Percentiles rank a stretch among this genome's conserved stretches.
phyloP scores from a whole-genome alignment of 2,113 vertebrate species.

The Addax nasomaculatus region DNA sequence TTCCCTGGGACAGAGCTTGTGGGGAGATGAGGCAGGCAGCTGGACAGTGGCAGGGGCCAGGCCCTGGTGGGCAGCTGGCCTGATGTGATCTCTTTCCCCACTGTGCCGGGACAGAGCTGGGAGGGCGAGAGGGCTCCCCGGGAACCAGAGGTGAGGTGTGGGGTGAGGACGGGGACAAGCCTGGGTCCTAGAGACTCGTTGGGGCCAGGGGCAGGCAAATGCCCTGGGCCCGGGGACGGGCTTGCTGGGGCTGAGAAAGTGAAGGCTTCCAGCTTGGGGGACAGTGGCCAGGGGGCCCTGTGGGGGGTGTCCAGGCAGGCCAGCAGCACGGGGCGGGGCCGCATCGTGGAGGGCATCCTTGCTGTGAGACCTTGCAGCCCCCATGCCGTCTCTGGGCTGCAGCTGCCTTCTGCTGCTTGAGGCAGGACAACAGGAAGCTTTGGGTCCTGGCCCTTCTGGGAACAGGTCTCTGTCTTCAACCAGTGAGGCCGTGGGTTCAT shows the following conservation, averaged over 20 bases:
- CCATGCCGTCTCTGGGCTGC: background rate
- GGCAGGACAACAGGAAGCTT: background rate
- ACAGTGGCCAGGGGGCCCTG: background rate
- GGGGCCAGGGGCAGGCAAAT: background rate
- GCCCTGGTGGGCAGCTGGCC: background rate
- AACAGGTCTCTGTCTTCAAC: background rate
- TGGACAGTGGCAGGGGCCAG: background rate
- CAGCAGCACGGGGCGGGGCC: background rate
- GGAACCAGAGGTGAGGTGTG: background rate
- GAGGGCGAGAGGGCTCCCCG: background rate
- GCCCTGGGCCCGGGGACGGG: too few relatives aligned
- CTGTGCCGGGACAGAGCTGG: background rate
- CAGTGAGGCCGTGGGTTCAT: too few relatives aligned
- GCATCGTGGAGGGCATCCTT: accelerated
- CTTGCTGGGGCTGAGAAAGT: background rate
- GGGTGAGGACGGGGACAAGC: background rate
- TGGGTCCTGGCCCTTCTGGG: background rate
- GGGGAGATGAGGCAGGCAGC: background rate
- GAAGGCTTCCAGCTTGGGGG: background rate
- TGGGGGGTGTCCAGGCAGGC: background rate
- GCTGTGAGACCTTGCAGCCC: background rate
- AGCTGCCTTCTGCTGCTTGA: background rate
- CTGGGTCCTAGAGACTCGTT: background rate
- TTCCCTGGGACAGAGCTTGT: accelerated
- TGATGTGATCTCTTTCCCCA: background rate